Base-by-base conservation (phyloP, 1,140 invertebrate species). In the Rhynchophorus ferrugineus region DNA sequence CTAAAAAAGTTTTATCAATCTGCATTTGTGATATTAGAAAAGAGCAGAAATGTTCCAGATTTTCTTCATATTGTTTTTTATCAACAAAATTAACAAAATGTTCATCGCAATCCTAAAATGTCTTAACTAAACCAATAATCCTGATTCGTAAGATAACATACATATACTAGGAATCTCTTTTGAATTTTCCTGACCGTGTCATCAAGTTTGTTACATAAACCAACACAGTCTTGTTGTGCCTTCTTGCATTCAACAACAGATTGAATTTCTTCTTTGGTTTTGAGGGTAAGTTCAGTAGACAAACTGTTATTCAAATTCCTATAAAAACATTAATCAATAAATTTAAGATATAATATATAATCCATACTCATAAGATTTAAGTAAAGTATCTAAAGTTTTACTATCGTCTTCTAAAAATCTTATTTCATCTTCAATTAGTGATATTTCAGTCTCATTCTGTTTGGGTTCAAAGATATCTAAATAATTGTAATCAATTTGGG, bases 391-490 rank as follows among this genome's bases (percentile, higher is more conserved):
- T 14, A 38, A 44, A 20, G 48, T 34, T 22, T 53, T 42, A 22
- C 51, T 33, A 29, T 60, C 48, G 22, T 47, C 29, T 45, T 56
- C 44, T 14, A 56, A 29, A 3, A 57, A 17, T 41, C 56, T 38
- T 37, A 54, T 36, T 48, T 57, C 49, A 29, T 45, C 46, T 39
- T 49, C 21, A 11, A 54, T 17, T 20, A 57, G 21, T 45, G 56
- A 56, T n/a, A 49, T 34, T 45, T 58, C 49, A 3, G 54, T n/a
- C 17, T 17, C 16, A 56, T 60, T 63, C 11, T 18, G 22, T 20
- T 63, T 54, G 8, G 21, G 11, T 42, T 63, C 39, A 34, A 59
- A 61, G 19, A 63, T 50, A 46, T 51, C 57, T 17, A 59, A 54
- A 38, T 58, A 52, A 36, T 39, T 16, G 5, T 8, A 18, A 17